Percentiles rank a stretch among this genome's conserved stretches.
Evolutionary conservation across 2,797 vertebrate species (phyloP).

Genomic region (Parambassis ranga): DNA sequence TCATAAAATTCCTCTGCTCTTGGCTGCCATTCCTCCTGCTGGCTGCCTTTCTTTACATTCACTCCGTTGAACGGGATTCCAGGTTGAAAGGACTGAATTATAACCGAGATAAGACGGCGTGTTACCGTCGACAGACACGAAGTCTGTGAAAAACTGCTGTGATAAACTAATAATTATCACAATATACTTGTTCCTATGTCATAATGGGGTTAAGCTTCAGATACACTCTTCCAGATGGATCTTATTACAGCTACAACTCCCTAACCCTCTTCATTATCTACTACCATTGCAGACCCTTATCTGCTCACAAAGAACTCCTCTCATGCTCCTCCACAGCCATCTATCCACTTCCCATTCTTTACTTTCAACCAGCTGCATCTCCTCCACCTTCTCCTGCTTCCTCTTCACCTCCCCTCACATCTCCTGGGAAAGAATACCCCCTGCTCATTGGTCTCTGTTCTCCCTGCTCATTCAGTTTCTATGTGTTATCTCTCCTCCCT

Average conservation of each 20-base stretch:
- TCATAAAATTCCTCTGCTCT: slow-evolving; percentile 29
- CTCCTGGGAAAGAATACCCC: slow-evolving; percentile 39
- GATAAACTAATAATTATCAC: not conserved
- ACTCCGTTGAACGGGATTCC: slow-evolving; percentile 19
- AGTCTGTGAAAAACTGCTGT: not conserved
- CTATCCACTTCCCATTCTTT: slow-evolving; percentile 50
- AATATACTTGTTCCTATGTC: not conserved
- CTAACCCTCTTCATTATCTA: slow-evolving; percentile 24
- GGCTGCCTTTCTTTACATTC: slow-evolving; percentile 13
- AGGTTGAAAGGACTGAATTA: slow-evolving; percentile 35
- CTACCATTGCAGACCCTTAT: slow-evolving; percentile 36
- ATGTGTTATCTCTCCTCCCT: slow-evolving; percentile 49
- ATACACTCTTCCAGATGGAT: slow-evolving; percentile 54
- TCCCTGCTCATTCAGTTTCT: slow-evolving; percentile 22
- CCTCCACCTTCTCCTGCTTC: slow-evolving; percentile 58
- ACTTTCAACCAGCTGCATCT: slow-evolving; percentile 49
- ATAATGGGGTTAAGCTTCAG: slow-evolving; percentile 11
- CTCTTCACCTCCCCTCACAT: slow-evolving; percentile 51
- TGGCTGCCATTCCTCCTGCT: slow-evolving; percentile 20
- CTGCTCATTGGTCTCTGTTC: slow-evolving; percentile 14
- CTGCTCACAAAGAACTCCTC: slow-evolving; percentile 38
- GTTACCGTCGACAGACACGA: slow-evolving; percentile 1
- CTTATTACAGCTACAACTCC: slow-evolving; percentile 10
- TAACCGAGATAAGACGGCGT: slow-evolving; percentile 25
- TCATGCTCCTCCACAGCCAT: slow-evolving; percentile 40